phyloP scores from a whole-genome alignment of 2,888 invertebrate genomes.

The Ornithoptera priamus region DNA sequence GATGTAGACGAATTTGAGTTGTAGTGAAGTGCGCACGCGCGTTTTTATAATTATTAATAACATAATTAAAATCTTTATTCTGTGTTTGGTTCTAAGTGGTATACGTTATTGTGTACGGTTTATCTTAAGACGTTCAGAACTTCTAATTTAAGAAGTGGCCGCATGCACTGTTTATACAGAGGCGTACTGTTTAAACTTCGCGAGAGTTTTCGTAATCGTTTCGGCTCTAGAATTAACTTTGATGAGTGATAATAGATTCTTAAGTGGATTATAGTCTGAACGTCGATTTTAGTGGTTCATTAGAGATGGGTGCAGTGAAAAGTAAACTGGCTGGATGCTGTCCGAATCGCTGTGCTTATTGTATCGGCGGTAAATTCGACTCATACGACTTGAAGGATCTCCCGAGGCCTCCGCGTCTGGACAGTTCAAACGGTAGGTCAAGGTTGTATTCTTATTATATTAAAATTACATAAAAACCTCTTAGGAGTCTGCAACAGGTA shows the following conservation, averaged over 20 bases:
- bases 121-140: conserved; percentile 37
- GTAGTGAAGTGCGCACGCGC: conserved; percentile 56
- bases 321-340: conserved; percentile 56
- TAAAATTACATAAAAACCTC: not conserved
- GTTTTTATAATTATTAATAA: conserved; percentile 21
- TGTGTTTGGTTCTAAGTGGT: conserved; percentile 35
- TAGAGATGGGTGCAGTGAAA: conserved; percentile 60
- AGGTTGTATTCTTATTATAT: conserved; percentile 2
- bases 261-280: conserved; percentile 39
- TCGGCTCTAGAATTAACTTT: conserved; percentile 46
- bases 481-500: too few species aligned
- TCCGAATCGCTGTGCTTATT: conserved; percentile 50
- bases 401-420: conserved; percentile 62
- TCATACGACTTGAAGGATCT: conserved; percentile 65
- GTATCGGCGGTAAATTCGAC: conserved; percentile 46
- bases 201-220: conserved; percentile 41
- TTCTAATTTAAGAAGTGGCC: conserved; percentile 47
- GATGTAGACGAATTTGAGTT: conserved; percentile 51
- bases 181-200: conserved; percentile 48
- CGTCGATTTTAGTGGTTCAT: conserved; percentile 19
- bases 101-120: conserved; percentile 34
- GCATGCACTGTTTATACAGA: conserved; percentile 56
- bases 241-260: conserved; percentile 47
- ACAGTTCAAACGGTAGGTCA: conserved; percentile 58
- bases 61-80: conserved; percentile 31